Evolutionary conservation across 2,113 vertebrate species (phyloP).

Genomic region (Eublepharis macularius): DNA sequence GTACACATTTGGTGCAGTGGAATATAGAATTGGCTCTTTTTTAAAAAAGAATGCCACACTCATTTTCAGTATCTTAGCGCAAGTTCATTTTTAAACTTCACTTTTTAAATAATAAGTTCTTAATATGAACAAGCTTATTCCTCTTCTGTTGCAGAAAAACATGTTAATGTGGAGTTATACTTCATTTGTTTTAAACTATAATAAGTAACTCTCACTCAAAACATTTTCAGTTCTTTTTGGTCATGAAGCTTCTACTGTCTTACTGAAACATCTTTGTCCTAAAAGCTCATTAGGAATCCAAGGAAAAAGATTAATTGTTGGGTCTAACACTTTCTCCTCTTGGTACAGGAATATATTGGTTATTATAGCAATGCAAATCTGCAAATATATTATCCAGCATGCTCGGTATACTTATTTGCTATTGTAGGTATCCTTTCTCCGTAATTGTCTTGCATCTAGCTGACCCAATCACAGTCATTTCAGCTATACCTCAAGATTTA

Average conservation of each 20-base stretch:
- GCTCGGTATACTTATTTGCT: slow-evolving; percentile 7
- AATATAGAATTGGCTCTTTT: not conserved
- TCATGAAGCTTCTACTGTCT: slow-evolving; percentile 12
- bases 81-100: slow-evolving; percentile 12
- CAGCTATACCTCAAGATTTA: slow-evolving; percentile 34
- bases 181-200: slow-evolving; percentile 46
- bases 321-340: not conserved
- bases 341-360: slow-evolving; percentile 9
- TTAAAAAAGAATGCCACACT: slow-evolving; percentile 12
- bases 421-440: slow-evolving; percentile 24
- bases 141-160: slow-evolving; percentile 19
- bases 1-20: not conserved
- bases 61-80: slow-evolving; percentile 23
- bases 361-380: slow-evolving; percentile 28
- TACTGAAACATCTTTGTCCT: slow-evolving; percentile 14
- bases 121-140: slow-evolving; percentile 32
- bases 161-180: slow-evolving; percentile 31
- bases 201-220: slow-evolving; percentile 12
- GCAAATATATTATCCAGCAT: slow-evolving; percentile 23
- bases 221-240: slow-evolving; percentile 3
- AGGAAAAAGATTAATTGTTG: slow-evolving; percentile 36
- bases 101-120: not conserved
- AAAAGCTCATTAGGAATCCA: slow-evolving; percentile 40
- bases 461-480: slow-evolving; percentile 21
- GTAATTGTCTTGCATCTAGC: slow-evolving; percentile 3